Evolutionary conservation across 2,888 invertebrate genomes (phyloP).

Genomic region (Tillus elongatus): DNA sequence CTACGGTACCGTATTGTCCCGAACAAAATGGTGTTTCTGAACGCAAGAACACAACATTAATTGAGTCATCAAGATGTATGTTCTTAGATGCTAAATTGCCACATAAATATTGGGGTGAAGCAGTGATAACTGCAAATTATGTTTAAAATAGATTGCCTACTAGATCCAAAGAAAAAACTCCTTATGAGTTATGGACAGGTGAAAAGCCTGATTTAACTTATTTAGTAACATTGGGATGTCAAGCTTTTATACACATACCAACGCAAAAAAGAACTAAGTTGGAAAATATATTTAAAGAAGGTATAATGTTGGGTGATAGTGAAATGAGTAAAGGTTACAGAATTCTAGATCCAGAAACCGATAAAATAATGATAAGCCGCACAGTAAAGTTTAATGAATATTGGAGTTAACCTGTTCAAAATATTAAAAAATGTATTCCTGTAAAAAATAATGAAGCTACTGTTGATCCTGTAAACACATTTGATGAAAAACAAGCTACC

Average conservation of each 20-base stretch:
- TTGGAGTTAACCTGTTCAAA: too few relatives aligned
- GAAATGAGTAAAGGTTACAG: conserved; percentile 6
- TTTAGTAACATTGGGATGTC: too few relatives aligned
- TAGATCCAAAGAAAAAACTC: neutral
- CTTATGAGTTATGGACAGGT: conserved; percentile 5
- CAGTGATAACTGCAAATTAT: conserved; percentile 7
- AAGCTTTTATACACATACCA: too few relatives aligned
- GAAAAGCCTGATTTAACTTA: neutral
- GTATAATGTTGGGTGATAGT: conserved; percentile 5
- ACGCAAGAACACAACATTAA: conserved; percentile 3
- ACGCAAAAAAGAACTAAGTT: conserved; percentile 6
- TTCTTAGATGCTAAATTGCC: too few relatives aligned
- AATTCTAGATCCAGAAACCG: conserved; percentile 5
- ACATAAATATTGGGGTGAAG: too few relatives aligned
- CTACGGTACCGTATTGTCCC: conserved; percentile 2
- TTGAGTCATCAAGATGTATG: conserved; percentile 5
- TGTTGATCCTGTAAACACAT: neutral
- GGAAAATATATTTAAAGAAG: conserved; percentile 6
- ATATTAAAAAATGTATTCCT: neutral
- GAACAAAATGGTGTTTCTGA: conserved; percentile 1
- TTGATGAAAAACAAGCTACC: too few relatives aligned
- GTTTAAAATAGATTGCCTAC: conserved; percentile 1
- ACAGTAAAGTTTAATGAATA: too few relatives aligned
- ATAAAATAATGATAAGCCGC: conserved; percentile 7
- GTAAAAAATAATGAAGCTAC: neutral